Evolutionary conservation across 2,888 invertebrate genomes (phyloP), one percentile per base, ranked within the genome.

Genomic region (Andrena dorsata): DNA sequence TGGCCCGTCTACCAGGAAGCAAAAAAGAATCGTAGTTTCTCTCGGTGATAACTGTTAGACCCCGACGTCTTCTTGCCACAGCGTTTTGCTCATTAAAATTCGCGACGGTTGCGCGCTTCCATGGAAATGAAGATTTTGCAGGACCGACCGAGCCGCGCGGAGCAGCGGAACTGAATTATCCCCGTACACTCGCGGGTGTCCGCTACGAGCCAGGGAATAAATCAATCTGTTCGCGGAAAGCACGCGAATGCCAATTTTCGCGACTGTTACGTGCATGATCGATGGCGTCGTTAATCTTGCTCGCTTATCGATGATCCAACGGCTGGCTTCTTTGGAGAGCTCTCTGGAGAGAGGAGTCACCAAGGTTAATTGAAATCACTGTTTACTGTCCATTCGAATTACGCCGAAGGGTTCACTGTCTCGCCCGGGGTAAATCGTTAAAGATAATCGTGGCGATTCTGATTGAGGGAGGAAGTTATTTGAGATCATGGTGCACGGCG

Each of bases 51-150:
- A 60, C 51, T 51, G 5, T 23, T 23, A 41, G 68, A 5, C 32
- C 53, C 26, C 8, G 47, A 20, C 7, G 47, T 10, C n/a, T 49
- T 20, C 23, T n/a, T 4, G 32, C 71, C 26, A 4, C 41, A 8
- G 20, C 65, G 66, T 71, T 53, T 56, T 58, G 41, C 72, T 69
- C 78, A 7, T 77, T 73, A 69, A 65, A 13, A 69, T 76, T 75
- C 78, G 51, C 41, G 30, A 10, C 32, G 20, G n/a, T 13, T 20
- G 8, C 10, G 32, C 56, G 26, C 3, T 68, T 75, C n/a, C 20
- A 23, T 68, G 13, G 51, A 53, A 35, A 51, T n/a, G 35, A 28
- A 26, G 8, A 72, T n/a, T 35, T 61, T 0, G 28, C 47, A 5
- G 23, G 35, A 6, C 35, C 32, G 8, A n/a, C 0, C 13, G n/a